These are phyloP conservation scores for Epinephelus malabaricus DNA, from an alignment of 2,797 vertebrate species.

Conservation along the genomic window DNA sequence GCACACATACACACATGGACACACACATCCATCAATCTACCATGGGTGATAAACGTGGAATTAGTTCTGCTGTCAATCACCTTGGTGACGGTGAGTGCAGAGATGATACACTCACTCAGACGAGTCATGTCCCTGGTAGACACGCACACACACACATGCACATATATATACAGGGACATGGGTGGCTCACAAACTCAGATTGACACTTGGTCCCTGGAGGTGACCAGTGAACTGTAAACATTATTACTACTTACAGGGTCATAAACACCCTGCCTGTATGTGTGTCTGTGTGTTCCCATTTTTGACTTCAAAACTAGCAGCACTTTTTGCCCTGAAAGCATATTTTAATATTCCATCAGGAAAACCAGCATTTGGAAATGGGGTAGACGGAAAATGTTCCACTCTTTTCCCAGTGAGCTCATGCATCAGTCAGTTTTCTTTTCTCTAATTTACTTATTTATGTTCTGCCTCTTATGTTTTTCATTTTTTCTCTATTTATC, in stretches of 20 bases:
- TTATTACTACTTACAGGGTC: slow-evolving; percentile 25
- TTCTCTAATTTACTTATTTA: slow-evolving; percentile 49
- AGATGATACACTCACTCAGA: slow-evolving; percentile 40
- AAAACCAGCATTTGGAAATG: slow-evolving; percentile 46
- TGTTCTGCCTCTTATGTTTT: slow-evolving; percentile 24
- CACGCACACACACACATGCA: background rate
- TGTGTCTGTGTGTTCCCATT: slow-evolving; percentile 10
- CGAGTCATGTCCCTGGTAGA: slow-evolving; percentile 42
- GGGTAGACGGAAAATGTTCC: slow-evolving; percentile 13
- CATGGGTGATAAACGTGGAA: slow-evolving; percentile 58
- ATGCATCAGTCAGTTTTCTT: slow-evolving; percentile 35
- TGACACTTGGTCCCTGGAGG: slow-evolving; percentile 59
- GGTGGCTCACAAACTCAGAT: slow-evolving; percentile 51
- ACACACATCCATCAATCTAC: slow-evolving; percentile 37
- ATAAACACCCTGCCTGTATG: background rate
- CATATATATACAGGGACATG: background rate
- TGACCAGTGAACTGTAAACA: slow-evolving; percentile 61
- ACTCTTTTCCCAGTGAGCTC: slow-evolving; percentile 11
- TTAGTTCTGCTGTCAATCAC: slow-evolving; percentile 78
- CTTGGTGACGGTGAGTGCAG: slow-evolving; percentile 47
- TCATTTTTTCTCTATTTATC: slow-evolving; percentile 11
- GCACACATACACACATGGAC: background rate
- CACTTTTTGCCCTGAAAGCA: slow-evolving; percentile 47
- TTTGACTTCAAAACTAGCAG: slow-evolving; percentile 21
- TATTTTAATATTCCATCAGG: slow-evolving; percentile 57